A percentile compares a stretch with the other conserved stretches of the same genome.
Evolutionary conservation across 2,113 vertebrate genomes (phyloP).

Genomic region (Stigmatopora nigra): DNA sequence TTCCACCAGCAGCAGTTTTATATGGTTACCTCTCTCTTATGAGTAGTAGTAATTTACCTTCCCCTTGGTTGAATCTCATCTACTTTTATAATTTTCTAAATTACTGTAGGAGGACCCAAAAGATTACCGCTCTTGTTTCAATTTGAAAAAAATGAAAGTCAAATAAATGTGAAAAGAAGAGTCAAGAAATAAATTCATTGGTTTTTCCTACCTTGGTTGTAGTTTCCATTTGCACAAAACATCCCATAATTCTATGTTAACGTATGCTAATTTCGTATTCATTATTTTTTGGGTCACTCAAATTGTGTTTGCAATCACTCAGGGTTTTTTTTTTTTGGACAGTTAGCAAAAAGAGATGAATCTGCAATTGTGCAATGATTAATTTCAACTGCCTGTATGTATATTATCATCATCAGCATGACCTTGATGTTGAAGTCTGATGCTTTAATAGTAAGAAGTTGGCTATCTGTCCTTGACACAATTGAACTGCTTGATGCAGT

Average conservation of each 20-base stretch:
- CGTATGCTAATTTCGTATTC: too few species aligned
- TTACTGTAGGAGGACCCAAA: background rate
- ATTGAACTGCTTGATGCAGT: background rate
- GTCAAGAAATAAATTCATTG: too few species aligned
- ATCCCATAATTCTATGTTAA: too few species aligned
- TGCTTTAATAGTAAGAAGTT: background rate
- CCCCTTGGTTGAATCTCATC: background rate
- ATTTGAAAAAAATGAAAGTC: too few species aligned
- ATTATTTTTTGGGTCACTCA: too few species aligned
- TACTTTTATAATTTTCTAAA: background rate
- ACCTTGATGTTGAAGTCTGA: background rate
- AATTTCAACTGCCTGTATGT: background rate
- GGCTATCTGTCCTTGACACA: background rate
- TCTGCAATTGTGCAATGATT: background rate
- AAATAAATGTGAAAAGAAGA: too few species aligned
- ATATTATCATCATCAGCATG: background rate
- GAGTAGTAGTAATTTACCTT: background rate
- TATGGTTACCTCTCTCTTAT: too few species aligned
- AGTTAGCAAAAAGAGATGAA: background rate
- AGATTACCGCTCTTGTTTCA: background rate
- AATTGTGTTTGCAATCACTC: too few species aligned
- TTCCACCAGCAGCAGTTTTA: background rate
- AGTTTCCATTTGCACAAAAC: too few species aligned
- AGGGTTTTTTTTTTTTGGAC: too few species aligned
- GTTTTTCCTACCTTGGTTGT: too few species aligned